These are phyloP conservation scores for Scaptomyza caliginosa DNA, from an alignment of 2,888 invertebrate genomes.

Conservation along the genomic window DNA sequence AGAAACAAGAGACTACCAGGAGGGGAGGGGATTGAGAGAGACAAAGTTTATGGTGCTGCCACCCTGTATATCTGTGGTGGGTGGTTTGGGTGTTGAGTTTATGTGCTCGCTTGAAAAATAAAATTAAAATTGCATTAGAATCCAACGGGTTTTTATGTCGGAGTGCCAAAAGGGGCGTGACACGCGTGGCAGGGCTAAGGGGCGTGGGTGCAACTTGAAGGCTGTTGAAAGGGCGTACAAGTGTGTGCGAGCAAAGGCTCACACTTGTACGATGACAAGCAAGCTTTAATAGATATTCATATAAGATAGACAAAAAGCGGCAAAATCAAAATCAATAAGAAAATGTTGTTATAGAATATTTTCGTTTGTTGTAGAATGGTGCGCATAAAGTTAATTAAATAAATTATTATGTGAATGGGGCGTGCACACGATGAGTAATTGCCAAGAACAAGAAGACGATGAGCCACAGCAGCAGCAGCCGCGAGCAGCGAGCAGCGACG, in stretches of 20 bases:
- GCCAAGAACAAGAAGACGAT: conserved; percentile 68
- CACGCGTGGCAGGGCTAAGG: neutral
- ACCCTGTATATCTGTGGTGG: conserved; percentile 16
- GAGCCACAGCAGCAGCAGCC: conserved; percentile 41
- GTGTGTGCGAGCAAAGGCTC: no score
- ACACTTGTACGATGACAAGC: no score
- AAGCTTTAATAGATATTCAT: no score
- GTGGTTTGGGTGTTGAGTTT: conserved; percentile 54
- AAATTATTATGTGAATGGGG: conserved; percentile 80
- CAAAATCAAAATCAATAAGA: conserved; percentile 64
- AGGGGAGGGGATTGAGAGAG: neutral
- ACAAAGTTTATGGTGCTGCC: conserved; percentile 50
- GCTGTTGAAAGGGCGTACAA: conserved; percentile 66
- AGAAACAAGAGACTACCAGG: conserved; percentile 2
- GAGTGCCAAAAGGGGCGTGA: neutral
- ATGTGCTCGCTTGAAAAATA: conserved; percentile 77
- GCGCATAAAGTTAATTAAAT: conserved; percentile 78
- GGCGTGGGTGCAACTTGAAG: conserved; percentile 60
- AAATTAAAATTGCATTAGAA: conserved; percentile 79
- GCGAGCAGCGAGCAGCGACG: neutral
- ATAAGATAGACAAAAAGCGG: conserved; percentile 21
- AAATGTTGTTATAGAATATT: conserved; percentile 66
- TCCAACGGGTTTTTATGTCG: conserved; percentile 69
- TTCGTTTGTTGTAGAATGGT: conserved; percentile 63
- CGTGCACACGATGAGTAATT: conserved; percentile 79